Evolutionary conservation across 1,140 invertebrate species (phyloP), one percentile per base, ranked within the genome.

Genomic region (Zelostemma sp.): DNA sequence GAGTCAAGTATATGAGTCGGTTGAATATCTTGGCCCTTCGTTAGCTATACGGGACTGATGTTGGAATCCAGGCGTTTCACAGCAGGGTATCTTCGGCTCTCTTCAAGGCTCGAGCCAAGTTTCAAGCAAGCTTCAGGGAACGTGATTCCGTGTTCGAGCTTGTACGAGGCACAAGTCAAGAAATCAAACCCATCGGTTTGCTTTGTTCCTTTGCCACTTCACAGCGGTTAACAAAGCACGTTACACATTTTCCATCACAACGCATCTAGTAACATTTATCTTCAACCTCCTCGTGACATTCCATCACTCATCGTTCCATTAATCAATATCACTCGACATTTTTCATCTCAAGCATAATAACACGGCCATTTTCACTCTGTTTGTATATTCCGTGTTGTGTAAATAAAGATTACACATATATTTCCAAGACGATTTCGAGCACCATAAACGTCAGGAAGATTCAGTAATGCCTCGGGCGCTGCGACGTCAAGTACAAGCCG

Each of bases 21-120:
- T 19, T 25, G 55, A 54, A 49, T 66, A 12, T 53, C 56, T 56
- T 25, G 51, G 68, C 60, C 62, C 62, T 73, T 73, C 65, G 65
- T 73, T 68, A 73, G 55, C 40, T 48, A 25, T 35, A 48, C 56
- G 62, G 55, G 60, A 62, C 58, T 51, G 61, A 66, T 68, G 61
- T 63, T 73, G 66, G 62, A 68, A 73, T 73, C 50, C 70, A 73
- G 54, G 61, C 65, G 48, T 59, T 47, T 65, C 70, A 45, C 70
- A 73, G 70, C 70, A 47, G 71, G 71, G 41, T 56, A 66, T 47
- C 70, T 53, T 58, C 54, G 51, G 64, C 54, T 74, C 72, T 69
- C 73, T 9, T 35, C 47, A 45, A 65, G 53, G 14, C 45, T 68
- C 72, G 72, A 72, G 69, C 62, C 56, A 71, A 56, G 17, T 48